Evolutionary conservation across 2,113 vertebrate species (phyloP), one percentile per base, ranked within the genome.

Genomic region (Odocoileus hemionus): DNA sequence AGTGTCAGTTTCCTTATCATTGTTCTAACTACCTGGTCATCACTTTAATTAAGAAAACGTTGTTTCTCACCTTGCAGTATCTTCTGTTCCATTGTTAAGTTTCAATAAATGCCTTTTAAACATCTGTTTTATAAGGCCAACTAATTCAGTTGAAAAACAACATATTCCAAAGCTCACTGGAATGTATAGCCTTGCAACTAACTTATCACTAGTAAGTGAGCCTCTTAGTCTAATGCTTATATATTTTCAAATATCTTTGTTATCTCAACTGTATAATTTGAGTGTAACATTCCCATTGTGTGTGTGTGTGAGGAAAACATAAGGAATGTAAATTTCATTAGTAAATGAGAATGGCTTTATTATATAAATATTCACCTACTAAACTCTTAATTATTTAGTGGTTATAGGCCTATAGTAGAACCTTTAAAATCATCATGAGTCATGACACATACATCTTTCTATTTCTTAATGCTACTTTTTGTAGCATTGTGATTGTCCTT

Each of bases 21-120:
- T 92, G 39, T 85, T 96, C 30, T 91, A 78, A 83, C 82, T 64
- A 33, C 26, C 26, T 92, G 84, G 45, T 52, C 7, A 92, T 52
- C 4, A 58, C 47, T 87, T 97, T 84, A 61, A 91, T 45, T 86
- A 94, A 96, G 30, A 94, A 86, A 87, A 76, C 17, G 39, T 91
- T 83, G 15, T 74, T 30, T 93, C 55, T 90, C 39, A 57, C 64
- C 19, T 86, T 76, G 43, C 21, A 47, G 19, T 58, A 36, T 45
- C 76, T 93, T 86, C n/a, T 28, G 52, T 74, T 85, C 30, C 33
- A 2, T 47, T 85, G 50, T 70, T 84, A 26, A 70, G 28, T 39
- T 61, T 86, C 19, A 97, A 21, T 86, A 90, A 61, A 85, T 58
- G 19, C 21, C 36, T 90, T 95, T 92, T 60, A 94, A 86, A 84